Conservation (phyloP, 2,113 vertebrate genomes). For the Petaurus breviceps region DNA sequence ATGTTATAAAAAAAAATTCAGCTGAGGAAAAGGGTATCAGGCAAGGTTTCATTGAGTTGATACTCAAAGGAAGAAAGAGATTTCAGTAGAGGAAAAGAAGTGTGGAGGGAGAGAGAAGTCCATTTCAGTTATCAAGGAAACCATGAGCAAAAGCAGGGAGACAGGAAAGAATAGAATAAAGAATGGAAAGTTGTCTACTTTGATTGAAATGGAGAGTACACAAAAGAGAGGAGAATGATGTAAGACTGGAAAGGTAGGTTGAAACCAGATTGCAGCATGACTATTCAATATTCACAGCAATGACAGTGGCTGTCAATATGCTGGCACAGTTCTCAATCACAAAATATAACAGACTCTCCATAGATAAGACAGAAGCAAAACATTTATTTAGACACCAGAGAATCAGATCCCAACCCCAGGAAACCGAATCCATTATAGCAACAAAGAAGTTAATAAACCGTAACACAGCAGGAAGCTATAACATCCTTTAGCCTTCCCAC, state of each 20-base stretch:
- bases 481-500: too few species aligned
- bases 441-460: too few species aligned
- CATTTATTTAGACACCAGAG: too few species aligned
- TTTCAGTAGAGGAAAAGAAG: background rate
- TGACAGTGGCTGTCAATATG: too few species aligned
- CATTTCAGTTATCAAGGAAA: background rate
- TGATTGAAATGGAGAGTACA: background rate
- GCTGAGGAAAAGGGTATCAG: background rate
- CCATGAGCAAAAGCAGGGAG: background rate
- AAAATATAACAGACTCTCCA: too few species aligned
- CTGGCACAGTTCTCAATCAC: too few species aligned
- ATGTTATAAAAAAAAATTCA: background rate
- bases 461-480: too few species aligned
- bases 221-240: background rate
- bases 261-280: background rate
- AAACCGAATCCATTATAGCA: too few species aligned
- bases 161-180: background rate
- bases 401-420: too few species aligned
- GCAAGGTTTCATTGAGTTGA: background rate
- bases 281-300: background rate
- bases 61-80: background rate
- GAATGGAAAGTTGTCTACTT: background rate
- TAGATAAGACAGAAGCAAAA: too few species aligned
- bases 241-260: background rate
- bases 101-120: background rate